Conservation (phyloP, 2,113 vertebrate species). For the Polyodon spathula region DNA sequence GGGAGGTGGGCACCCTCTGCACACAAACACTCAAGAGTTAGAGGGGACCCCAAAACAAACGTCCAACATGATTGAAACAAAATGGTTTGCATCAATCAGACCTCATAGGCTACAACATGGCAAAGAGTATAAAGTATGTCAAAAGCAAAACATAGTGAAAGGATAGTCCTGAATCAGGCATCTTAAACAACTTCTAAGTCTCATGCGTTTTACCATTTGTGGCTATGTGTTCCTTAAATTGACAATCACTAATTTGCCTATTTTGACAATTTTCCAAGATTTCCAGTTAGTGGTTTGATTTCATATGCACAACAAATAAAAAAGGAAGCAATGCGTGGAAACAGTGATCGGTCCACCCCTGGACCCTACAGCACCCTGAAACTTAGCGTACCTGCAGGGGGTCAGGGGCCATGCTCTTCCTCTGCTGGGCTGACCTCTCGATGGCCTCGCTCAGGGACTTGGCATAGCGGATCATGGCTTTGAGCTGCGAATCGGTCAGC, state of each 20-base stretch:
- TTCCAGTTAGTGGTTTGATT: no score
- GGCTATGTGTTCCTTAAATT: neutral
- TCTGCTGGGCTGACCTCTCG: slow-evolving; percentile 90
- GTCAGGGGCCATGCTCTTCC: slow-evolving; percentile 67
- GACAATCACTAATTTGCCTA: no score
- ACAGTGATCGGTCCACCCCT: neutral
- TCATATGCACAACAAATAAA: no score
- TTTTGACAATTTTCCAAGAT: no score
- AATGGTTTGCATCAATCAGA: neutral
- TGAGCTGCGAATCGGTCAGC: slow-evolving; percentile 91
- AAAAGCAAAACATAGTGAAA: no score
- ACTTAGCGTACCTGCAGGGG: slow-evolving; percentile 47
- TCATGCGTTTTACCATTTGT: no score
- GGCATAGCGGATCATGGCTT: slow-evolving; percentile 92
- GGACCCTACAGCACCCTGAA: no score
- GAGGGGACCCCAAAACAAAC: neutral
- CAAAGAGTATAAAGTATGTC: no score
- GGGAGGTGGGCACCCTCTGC: slow-evolving; percentile 73
- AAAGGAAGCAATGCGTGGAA: no score
- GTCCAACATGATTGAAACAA: neutral
- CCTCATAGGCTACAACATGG: neutral
- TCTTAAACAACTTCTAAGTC: no score
- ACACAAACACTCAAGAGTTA: slow-evolving; percentile 5
- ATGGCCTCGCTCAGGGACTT: slow-evolving; percentile 91
- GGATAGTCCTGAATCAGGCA: no score